A percentile compares a stretch with the other conserved stretches of the same genome.
Evolutionary conservation across 2,797 vertebrate genomes (phyloP).

Genomic region (Sphenopsis melanotis): DNA sequence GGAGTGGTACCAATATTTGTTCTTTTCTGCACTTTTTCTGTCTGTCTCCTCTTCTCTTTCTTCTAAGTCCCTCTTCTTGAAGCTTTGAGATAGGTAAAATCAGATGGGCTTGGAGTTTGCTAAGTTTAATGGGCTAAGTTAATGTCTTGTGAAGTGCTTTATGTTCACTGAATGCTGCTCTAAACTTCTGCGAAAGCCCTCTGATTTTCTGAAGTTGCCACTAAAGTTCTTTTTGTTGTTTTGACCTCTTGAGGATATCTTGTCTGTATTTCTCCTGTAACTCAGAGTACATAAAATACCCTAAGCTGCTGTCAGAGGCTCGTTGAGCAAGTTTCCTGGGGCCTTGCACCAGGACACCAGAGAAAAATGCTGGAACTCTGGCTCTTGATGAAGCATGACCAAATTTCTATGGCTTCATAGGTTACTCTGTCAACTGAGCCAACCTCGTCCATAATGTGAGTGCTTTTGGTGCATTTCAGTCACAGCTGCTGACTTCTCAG

Average conservation of each 20-base stretch:
- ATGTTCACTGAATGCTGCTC: background rate
- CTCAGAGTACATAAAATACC: background rate
- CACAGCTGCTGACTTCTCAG: background rate
- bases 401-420: background rate
- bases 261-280: background rate
- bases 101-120: background rate
- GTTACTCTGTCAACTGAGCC: background rate
- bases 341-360: background rate
- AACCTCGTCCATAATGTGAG: background rate
- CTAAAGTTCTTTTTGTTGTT: background rate
- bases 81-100: background rate
- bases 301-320: background rate
- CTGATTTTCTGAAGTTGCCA: background rate
- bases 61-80: background rate
- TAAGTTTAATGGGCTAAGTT: background rate
- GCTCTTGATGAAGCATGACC: background rate
- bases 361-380: background rate
- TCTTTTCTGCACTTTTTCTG: background rate
- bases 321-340: accelerated
- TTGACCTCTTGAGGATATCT: background rate
- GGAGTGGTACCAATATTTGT: accelerated
- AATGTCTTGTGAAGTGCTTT: background rate
- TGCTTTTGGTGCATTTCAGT: background rate
- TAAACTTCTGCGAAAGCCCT: background rate
- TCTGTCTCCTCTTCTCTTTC: background rate